Evolutionary conservation across 2,113 vertebrate species (phyloP), one percentile per base, ranked within the genome.

Genomic region (Sander lucioperca): DNA sequence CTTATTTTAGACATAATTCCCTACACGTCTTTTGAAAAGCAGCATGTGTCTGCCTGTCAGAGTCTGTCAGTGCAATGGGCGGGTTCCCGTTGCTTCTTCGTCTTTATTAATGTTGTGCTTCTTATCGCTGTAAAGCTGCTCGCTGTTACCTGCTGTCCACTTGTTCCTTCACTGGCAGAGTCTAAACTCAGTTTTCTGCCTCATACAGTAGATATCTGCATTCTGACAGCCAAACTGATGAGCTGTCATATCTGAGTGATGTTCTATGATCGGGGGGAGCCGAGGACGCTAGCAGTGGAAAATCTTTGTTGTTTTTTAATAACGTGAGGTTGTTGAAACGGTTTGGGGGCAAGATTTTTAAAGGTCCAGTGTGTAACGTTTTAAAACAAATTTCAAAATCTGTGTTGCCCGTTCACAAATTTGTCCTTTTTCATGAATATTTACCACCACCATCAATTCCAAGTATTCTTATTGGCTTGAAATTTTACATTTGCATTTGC

Each of bases 71-170:
- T 30, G 33, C 23, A 39, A 30, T 4, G 2, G 43, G 23, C 54
- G 57, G 1, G n/a, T 54, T 30, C 39, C 64, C 39, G 21, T 45
- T 21, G 23, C 51, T 21, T 12, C 77, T 25, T 25, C 36, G 19
- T 14, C 50, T 45, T n/a, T 39, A 25, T 16, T 64, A 6, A 56
- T 12, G 27, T 48, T 36, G 14, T 39, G 54, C 19, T 51, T 0
- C 75, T 59, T 18, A 43, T 87, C 78, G 68, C 25, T 14, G 50
- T 47, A 21, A 57, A 72, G 56, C 33, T 2, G 12, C 43, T 58
- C 16, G 45, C 47, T 11, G 50, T 74, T 69, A 48, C 61, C 16
- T 39, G 58, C 27, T 13, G 58, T 69, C 56, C 56, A 25, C 57
- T 62, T 48, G 27, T 53, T 47, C 57, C 23, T 74, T 74, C 56